Percentiles rank a stretch among this genome's conserved stretches.
phyloP scores from a whole-genome alignment of 2,113 vertebrate species.

The Sceloporus tristichus region DNA sequence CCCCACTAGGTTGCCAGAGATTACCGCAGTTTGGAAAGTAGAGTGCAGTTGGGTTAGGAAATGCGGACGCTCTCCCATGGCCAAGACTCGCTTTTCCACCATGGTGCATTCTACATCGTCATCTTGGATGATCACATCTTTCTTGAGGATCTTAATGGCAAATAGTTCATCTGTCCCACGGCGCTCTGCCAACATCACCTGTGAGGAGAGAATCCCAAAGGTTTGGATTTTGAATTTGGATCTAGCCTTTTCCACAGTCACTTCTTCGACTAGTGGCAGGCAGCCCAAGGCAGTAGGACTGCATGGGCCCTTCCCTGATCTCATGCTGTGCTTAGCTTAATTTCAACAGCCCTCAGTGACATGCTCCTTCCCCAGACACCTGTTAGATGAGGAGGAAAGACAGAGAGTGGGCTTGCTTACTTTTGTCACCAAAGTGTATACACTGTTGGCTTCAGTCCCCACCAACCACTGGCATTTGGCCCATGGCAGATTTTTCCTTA shows the following conservation, averaged over 20 bases:
- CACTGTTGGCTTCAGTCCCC: too few species aligned
- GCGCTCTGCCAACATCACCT: constrained; percentile 93
- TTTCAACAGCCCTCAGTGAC: too few species aligned
- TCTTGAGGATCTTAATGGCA: constrained; percentile 92
- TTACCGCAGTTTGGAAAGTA: constrained; percentile 91
- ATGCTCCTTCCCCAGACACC: too few species aligned
- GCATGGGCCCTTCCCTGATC: background rate
- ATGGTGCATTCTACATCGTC: constrained; percentile 94
- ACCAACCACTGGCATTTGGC: too few species aligned
- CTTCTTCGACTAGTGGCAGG: background rate
- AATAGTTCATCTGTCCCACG: constrained; percentile 86
- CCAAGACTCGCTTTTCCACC: constrained; percentile 91
- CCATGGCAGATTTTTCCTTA: too few species aligned
- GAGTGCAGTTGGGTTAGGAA: constrained; percentile 91
- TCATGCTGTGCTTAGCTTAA: too few species aligned
- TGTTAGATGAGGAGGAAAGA: too few species aligned
- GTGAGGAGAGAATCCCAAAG: background rate
- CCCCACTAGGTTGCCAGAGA: constrained; percentile 12
- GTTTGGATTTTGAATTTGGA: too few species aligned
- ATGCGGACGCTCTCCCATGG: constrained; percentile 84
- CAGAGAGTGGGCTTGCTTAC: too few species aligned
- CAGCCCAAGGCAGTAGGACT: background rate
- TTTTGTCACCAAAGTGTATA: too few species aligned
- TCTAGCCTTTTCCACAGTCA: background rate
- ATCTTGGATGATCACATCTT: constrained; percentile 93